Evolutionary conservation across 2,113 vertebrate genomes (phyloP).

Genomic region (Rana temporaria): DNA sequence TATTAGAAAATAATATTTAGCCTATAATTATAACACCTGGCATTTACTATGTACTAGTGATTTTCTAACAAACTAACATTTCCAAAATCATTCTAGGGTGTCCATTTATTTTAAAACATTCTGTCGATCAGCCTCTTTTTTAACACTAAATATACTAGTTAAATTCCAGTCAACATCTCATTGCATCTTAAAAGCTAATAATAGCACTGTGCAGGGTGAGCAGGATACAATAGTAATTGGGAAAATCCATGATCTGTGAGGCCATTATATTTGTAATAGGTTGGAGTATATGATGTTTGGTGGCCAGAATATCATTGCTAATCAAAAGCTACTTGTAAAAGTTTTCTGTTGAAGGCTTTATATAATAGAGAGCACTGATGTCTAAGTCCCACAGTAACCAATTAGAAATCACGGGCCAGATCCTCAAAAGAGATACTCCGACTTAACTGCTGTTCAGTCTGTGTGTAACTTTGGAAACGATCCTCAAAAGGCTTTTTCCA

Average conservation of each 20-base stretch:
- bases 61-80: slow-evolving; percentile 2
- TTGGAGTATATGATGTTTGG: too few relatives aligned
- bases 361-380: too few relatives aligned
- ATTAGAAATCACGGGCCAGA: too few relatives aligned
- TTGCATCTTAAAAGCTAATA: slow-evolving; percentile 9
- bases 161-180: slow-evolving; percentile 11
- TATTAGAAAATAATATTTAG: neutral
- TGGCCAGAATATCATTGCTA: too few relatives aligned
- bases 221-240: neutral
- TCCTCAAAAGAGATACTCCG: too few relatives aligned
- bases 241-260: neutral
- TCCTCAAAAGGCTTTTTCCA: too few relatives aligned
- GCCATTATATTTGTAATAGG: slow-evolving; percentile 3
- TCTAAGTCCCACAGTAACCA: too few relatives aligned
- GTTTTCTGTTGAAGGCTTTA: too few relatives aligned
- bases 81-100: neutral
- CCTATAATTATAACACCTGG: neutral
- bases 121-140: slow-evolving; percentile 6
- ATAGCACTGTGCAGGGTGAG: neutral
- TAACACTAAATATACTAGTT: neutral
- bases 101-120: slow-evolving; percentile 6
- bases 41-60: neutral
- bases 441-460: too few relatives aligned
- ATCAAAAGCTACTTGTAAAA: too few relatives aligned
- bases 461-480: too few relatives aligned